Conservation (phyloP, 2,113 vertebrate genomes). For the Potamarius usumacintae region DNA sequence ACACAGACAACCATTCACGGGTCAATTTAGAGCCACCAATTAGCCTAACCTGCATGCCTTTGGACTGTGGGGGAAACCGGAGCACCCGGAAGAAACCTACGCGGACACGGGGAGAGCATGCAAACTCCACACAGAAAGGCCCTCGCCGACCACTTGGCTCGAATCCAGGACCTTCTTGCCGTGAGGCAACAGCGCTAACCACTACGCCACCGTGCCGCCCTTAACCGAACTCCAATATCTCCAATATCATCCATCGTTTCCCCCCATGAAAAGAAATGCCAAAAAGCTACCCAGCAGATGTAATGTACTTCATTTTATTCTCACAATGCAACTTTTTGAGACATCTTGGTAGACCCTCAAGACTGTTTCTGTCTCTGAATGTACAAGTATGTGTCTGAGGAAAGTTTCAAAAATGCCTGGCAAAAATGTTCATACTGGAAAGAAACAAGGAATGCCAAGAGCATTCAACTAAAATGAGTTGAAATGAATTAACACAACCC, state of each 20-base stretch:
- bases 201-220: not conserved
- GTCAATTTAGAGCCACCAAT: too few relatives aligned
- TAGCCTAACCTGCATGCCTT: too few relatives aligned
- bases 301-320: not conserved
- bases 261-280: not conserved
- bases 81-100: too few relatives aligned
- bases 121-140: too few relatives aligned
- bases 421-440: not conserved
- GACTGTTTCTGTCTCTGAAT: slow-evolving; percentile 11
- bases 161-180: too few relatives aligned
- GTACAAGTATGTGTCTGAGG: not conserved
- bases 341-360: not conserved
- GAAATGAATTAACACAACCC: not conserved
- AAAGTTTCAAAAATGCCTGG: slow-evolving; percentile 11
- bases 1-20: too few relatives aligned
- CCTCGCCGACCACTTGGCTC: too few relatives aligned
- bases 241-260: not conserved
- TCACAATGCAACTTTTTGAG: not conserved
- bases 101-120: too few relatives aligned
- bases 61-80: too few relatives aligned
- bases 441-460: slow-evolving; percentile 6
- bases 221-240: slow-evolving; percentile 3
- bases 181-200: too few relatives aligned
- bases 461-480: not conserved
- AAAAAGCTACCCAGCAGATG: not conserved